These are phyloP conservation scores for Salvelinus fontinalis DNA, from an alignment of 2,113 vertebrate species.

Conservation along the genomic window DNA sequence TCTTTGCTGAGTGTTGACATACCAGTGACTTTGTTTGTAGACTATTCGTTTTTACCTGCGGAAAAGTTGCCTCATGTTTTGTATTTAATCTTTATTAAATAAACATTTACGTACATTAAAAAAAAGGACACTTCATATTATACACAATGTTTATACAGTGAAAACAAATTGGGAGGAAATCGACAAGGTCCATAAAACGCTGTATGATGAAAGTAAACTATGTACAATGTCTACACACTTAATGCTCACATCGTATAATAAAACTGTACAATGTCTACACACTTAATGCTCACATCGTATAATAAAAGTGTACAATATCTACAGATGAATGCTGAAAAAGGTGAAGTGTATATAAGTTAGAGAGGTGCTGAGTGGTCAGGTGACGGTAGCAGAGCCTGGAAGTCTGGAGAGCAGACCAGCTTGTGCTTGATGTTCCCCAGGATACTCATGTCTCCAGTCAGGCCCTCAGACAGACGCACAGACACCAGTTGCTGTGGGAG, in stretches of 20 bases:
- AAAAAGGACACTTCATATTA: background rate
- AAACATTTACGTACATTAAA: conserved; percentile 41
- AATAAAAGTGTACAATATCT: no score
- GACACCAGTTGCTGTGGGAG: conserved; percentile 71
- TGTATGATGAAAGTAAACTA: background rate
- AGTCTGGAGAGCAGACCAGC: conserved; percentile 75
- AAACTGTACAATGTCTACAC: no score
- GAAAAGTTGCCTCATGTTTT: conserved; percentile 27
- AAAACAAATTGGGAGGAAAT: background rate
- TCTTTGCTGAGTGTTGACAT: background rate
- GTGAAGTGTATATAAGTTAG: background rate
- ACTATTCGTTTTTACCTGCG: conserved; percentile 22
- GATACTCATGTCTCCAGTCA: conserved; percentile 71
- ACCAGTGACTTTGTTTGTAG: conserved; percentile 19
- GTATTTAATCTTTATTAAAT: conserved; percentile 46
- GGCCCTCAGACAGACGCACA: conserved; percentile 68
- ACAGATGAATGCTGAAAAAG: background rate
- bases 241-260: background rate
- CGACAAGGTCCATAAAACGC: background rate
- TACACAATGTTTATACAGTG: background rate
- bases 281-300: no score
- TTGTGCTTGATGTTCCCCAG: conserved; percentile 75
- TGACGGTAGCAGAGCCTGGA: conserved; percentile 63
- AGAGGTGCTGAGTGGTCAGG: conserved; percentile 14
- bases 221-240: conserved; percentile 12